Percentiles rank a stretch among this genome's conserved stretches.
phyloP scores from a whole-genome alignment of 1,140 invertebrate genomes.

The Megalopta genalis region DNA sequence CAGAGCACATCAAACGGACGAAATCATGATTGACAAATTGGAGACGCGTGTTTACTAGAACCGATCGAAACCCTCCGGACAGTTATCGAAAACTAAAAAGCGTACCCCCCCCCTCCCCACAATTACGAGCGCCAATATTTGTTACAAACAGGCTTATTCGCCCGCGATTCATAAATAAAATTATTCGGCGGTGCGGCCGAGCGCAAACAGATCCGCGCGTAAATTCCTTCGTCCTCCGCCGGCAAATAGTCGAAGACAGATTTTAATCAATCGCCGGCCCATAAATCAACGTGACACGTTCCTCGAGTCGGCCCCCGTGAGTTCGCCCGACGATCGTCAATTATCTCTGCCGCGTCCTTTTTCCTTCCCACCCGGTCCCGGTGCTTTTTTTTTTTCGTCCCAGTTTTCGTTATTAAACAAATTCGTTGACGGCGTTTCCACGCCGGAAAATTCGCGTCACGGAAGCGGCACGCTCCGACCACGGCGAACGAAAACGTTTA shows the following conservation, averaged over 20 bases:
- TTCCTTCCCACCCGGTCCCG: not conserved
- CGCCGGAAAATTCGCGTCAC: too few relatives aligned
- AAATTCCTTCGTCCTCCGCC: not conserved
- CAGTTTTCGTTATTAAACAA: slow-evolving; percentile 30
- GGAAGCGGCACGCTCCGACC: too few relatives aligned
- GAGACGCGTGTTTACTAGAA: too few relatives aligned
- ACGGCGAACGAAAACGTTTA: not conserved
- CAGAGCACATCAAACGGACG: too few relatives aligned
- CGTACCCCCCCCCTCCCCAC: too few relatives aligned
- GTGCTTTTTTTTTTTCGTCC: too few relatives aligned
- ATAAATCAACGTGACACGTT: slow-evolving; percentile 5
- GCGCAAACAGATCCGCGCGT: not conserved
- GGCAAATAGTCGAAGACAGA: slow-evolving; percentile 13
- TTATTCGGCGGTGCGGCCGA: not conserved
- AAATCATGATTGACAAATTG: too few relatives aligned
- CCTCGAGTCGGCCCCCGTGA: not conserved
- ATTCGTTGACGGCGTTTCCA: not conserved
- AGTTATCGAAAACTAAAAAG: not conserved
- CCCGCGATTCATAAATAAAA: slow-evolving; percentile 13
- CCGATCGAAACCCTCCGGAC: not conserved
- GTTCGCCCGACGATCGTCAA: slow-evolving; percentile 14
- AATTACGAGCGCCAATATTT: not conserved
- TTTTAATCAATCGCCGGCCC: not conserved
- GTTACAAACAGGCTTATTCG: not conserved
- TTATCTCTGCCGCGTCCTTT: not conserved